Base-by-base conservation (phyloP, 1,140 invertebrate genomes). In the Eufriesea mexicana region DNA sequence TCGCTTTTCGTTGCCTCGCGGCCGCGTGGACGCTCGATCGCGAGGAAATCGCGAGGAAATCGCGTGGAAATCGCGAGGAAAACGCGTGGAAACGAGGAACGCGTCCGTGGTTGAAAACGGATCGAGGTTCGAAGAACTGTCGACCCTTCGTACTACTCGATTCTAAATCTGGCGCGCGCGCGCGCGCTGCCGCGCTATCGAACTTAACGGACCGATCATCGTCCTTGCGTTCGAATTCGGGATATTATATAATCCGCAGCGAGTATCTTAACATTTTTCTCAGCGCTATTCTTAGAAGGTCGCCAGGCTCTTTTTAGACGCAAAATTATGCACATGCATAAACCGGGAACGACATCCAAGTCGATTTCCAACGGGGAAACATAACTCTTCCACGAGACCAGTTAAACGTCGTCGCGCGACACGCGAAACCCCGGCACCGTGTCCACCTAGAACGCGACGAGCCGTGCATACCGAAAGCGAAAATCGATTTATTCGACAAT, bases 401-500 rank as follows among this genome's bases (percentile, higher is more conserved):
- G 12, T 64, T 74, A 64, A 80, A 18, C 23, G 49, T 55, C 25
- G 16, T 61, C 23, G 28, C 14, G 18, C 42, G 28, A 51, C 2
- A 64, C 62, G 8, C 72, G 35, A 67, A 49, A 76, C 42, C 7
- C 14, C n/a, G 14, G 2, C 23, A 42, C 16, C 35, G 71, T 64
- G 49, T 57, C 54, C 71, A 28, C 5, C 12, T 59, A 54, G 55
- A 71, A 77, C 55, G 54, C 49, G 80, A 68, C 74, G 73, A 66
- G 54, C 10, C 64, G 64, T 49, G 66, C 85, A 81, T 86, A 86
- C 67, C 78, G 76, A 83, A 75, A 82, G 76, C 76, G 79, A 88
- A 87, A 88, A 87, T 87, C 86, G 83, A 88, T 88, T 82, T 78
- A 74, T 86, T 83, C 80, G 73, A 73, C 71, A 71, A 54, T 71